A percentile compares a stretch with the other conserved stretches of the same genome.
Evolutionary conservation across 2,888 invertebrate genomes (phyloP).

Genomic region (Chaetogeoica ovagalla): DNA sequence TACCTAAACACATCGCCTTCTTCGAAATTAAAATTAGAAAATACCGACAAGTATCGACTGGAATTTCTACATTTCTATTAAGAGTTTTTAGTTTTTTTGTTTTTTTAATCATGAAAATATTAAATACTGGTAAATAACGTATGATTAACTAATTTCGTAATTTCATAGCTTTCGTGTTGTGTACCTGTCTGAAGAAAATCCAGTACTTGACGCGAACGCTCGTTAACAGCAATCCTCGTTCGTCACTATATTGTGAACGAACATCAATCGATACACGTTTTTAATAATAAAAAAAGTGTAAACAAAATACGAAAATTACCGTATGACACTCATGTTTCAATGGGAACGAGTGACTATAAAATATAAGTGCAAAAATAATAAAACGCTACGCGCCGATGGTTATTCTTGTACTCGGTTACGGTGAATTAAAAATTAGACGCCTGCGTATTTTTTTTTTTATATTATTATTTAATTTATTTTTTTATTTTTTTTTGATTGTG

Average conservation of each 20-base stretch:
- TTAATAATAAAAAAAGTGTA: too few species aligned
- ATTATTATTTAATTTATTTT: too few species aligned
- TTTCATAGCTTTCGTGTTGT: background rate
- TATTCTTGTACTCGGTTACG: too few species aligned
- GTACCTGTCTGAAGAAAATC: background rate
- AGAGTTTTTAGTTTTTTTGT: background rate
- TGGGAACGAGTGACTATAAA: too few species aligned
- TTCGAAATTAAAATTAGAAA: background rate
- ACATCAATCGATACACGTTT: too few species aligned
- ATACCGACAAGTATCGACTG: background rate
- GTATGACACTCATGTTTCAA: too few species aligned
- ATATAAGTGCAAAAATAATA: too few species aligned
- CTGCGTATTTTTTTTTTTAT: too few species aligned
- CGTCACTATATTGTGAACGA: background rate
- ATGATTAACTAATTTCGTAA: conserved; percentile 1
- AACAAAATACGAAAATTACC: too few species aligned
- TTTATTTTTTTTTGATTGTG: too few species aligned
- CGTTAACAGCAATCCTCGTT: background rate
- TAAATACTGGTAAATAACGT: background rate
- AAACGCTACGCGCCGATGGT: too few species aligned
- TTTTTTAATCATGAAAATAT: background rate
- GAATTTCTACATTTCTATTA: background rate
- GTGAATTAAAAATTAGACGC: too few species aligned
- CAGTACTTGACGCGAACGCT: background rate
- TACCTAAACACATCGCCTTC: background rate